Evolutionary conservation across 37 sponge, comb jelly and placozoan genomes (phyloP), one percentile per base, ranked within the genome.

Genomic region (Oscarella lobularis): DNA sequence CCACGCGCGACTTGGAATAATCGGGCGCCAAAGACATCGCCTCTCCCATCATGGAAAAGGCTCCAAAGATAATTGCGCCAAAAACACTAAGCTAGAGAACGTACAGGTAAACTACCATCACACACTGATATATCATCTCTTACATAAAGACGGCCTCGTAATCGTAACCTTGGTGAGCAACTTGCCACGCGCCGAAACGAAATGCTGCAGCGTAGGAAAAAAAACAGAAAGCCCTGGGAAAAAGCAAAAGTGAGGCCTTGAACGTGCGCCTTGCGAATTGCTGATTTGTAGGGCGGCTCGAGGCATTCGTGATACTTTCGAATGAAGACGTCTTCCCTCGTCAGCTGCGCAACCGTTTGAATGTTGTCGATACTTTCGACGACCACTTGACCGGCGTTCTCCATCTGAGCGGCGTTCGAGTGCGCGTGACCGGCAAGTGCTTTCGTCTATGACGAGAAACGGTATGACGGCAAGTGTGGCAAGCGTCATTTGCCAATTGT

Each of bases 131-230:
- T n/a, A n/a, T n/a, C n/a, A n/a, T n/a, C n/a, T n/a, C n/a, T n/a
- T n/a, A n/a, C n/a, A n/a, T n/a, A n/a, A n/a, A n/a, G n/a, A n/a
- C n/a, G n/a, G n/a, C n/a, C n/a, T n/a, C n/a, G n/a, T n/a, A n/a
- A n/a, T n/a, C n/a, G n/a, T n/a, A n/a, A n/a, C n/a, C n/a, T n/a
- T n/a, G n/a, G n/a, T n/a, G n/a, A n/a, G n/a, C 31, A 20, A 31
- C 73, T 70, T 70, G 73, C 37, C 73, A 48, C 9, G 14, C 60
- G 14, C 60, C 60, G 20, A 48, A 48, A 27, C 60, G 60, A 48
- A 48, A 48, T 20, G 60, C 9, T 48, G 14, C 60, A 48, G 60
- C 60, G 20, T 48, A 48, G 9, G 60, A 48, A 48, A 48, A 48
- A 9, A 48, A 20, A 48, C 9, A 20, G 9, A 48, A 9, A 48